A percentile compares a stretch with the other conserved stretches of the same genome.
These are phyloP conservation scores for Urocitellus parryii DNA, from an alignment of 2,113 vertebrate genomes.

Conservation along the genomic window DNA sequence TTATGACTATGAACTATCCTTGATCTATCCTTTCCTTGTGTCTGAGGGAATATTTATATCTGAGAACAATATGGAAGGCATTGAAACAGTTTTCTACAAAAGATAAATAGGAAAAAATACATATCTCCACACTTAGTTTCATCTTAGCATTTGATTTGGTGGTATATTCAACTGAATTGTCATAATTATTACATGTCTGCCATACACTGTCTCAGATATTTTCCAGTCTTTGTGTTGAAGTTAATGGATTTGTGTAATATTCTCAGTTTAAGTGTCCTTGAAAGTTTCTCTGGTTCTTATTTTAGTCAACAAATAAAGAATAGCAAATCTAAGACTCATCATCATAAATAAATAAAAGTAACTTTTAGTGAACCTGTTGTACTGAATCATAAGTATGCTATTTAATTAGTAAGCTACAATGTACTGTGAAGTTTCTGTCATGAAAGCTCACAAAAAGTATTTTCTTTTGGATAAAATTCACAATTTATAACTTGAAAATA, in stretches of 20 bases:
- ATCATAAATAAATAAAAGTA: background rate
- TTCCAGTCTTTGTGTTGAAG: background rate
- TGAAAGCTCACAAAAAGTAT: background rate
- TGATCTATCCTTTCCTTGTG: background rate
- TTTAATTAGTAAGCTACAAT: background rate
- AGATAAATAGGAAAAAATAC: background rate
- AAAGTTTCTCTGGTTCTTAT: background rate
- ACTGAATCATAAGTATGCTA: background rate
- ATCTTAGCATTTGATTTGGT: background rate
- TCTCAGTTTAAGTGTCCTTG: background rate
- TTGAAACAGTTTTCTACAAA: background rate
- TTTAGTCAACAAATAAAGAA: background rate
- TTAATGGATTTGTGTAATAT: background rate
- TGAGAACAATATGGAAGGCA: background rate
- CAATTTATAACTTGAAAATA: background rate
- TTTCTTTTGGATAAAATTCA: constrained; percentile 6
- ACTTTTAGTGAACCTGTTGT: background rate
- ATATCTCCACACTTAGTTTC: background rate
- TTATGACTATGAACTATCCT: constrained; percentile 16
- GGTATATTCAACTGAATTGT: background rate
- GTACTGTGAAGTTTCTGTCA: background rate
- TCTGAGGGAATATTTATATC: background rate
- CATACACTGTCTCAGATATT: background rate
- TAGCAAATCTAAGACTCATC: background rate
- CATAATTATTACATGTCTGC: background rate